phyloP scores from a whole-genome alignment of 35 echinoderm and acorn worm species.

The Amphiura filiformis region DNA sequence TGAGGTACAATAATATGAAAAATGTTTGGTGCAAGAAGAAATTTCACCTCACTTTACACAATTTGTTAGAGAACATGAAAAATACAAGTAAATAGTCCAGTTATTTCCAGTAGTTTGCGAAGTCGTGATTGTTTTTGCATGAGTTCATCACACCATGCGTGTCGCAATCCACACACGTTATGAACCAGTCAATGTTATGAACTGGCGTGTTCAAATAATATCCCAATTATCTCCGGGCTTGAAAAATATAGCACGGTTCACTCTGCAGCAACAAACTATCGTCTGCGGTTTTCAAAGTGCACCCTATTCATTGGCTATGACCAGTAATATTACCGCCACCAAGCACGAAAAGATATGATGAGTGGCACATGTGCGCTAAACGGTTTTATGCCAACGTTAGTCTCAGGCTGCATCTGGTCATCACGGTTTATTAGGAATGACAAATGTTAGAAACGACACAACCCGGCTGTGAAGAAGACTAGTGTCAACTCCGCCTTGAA shows the following conservation, averaged over 20 bases:
- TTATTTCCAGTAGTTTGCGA: not conserved
- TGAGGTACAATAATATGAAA: not conserved
- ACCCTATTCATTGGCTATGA: not conserved
- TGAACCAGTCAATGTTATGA: too few species aligned
- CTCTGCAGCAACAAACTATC: not conserved
- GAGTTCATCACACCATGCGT: too few species aligned
- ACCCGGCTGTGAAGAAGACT: too few species aligned
- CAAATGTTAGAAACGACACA: too few species aligned
- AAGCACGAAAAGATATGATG: not conserved
- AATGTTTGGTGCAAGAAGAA: too few species aligned
- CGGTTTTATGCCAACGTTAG: constrained; percentile 7
- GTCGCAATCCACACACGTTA: too few species aligned
- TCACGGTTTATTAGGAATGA: too few species aligned
- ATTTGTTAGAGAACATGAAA: too few species aligned
- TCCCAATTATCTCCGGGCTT: not conserved
- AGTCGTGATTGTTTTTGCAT: too few species aligned
- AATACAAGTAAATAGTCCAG: not conserved
- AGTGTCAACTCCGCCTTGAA: not conserved
- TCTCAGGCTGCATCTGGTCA: too few species aligned
- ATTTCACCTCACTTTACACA: too few species aligned
- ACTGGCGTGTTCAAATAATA: not conserved
- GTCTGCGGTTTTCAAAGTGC: not conserved
- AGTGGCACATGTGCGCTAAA: not conserved
- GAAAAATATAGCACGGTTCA: not conserved
- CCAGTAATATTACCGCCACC: not conserved